Conservation (phyloP, 2,113 vertebrate genomes). For the Alces alces region DNA sequence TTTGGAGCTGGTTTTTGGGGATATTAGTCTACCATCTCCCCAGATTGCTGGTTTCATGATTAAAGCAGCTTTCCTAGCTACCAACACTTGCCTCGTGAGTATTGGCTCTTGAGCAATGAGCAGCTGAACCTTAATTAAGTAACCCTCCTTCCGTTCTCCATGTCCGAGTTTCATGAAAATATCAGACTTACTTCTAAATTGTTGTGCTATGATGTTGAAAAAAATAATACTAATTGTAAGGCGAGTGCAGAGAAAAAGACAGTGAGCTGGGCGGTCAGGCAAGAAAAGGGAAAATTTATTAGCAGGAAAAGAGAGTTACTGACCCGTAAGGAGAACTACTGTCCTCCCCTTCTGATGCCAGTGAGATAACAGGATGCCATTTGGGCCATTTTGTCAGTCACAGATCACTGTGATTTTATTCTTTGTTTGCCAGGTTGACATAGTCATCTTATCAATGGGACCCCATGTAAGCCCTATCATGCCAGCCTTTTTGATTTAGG, state of each 20-base stretch:
- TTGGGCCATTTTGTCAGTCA: background rate
- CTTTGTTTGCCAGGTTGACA: background rate
- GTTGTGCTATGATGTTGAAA: background rate
- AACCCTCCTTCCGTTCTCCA: background rate
- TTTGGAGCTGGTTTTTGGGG: background rate
- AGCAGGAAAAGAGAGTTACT: background rate
- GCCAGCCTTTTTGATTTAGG: background rate
- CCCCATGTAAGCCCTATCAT: background rate
- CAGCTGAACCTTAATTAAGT: background rate
- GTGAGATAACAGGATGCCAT: background rate
- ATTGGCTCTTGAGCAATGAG: background rate
- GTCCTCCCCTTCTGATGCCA: accelerated
- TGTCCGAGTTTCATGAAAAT: background rate
- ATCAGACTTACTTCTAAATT: background rate
- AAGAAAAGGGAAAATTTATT: background rate
- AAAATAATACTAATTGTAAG: background rate
- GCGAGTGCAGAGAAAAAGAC: background rate
- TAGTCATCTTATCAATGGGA: background rate
- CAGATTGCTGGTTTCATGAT: background rate
- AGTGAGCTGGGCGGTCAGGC: background rate
- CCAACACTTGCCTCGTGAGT: background rate
- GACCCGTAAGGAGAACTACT: background rate
- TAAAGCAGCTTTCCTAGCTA: background rate
- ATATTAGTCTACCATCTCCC: background rate
- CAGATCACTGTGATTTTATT: background rate